Conservation (phyloP, 2,113 vertebrate species). For the Tretioscincus oriximinensis region DNA sequence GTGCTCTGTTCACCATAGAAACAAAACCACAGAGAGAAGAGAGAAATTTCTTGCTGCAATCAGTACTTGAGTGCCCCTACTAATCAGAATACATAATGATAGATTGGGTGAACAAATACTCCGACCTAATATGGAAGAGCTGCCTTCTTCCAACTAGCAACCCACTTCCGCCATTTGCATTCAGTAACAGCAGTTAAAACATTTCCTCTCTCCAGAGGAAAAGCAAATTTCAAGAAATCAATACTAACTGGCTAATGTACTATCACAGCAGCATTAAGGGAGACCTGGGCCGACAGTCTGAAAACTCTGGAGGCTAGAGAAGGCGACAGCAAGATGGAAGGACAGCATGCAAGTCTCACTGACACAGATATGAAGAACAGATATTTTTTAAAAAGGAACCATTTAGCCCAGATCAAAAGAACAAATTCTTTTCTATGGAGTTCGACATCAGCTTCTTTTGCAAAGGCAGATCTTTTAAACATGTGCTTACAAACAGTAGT, state of each 20-base stretch:
- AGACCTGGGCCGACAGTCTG: background rate
- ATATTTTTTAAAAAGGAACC: background rate
- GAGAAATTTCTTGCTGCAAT: background rate
- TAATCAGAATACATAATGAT: background rate
- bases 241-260: conserved; percentile 23
- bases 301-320: conserved; percentile 2
- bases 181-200: background rate
- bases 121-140: background rate
- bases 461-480: background rate
- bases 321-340: background rate
- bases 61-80: background rate
- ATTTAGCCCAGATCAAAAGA: background rate
- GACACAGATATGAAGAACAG: rapidly evolving
- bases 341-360: background rate
- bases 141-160: background rate
- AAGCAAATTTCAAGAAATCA: conserved; percentile 10
- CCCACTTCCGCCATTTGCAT: rapidly evolving
- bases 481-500: background rate
- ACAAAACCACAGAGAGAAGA: background rate
- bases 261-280: conserved; percentile 10
- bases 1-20: background rate
- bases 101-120: background rate
- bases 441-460: background rate
- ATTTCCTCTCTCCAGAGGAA: background rate
- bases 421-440: background rate